Evolutionary conservation across 53 echinoderm and acorn worm species (phyloP).

Genomic region (Holothuria scabra): DNA sequence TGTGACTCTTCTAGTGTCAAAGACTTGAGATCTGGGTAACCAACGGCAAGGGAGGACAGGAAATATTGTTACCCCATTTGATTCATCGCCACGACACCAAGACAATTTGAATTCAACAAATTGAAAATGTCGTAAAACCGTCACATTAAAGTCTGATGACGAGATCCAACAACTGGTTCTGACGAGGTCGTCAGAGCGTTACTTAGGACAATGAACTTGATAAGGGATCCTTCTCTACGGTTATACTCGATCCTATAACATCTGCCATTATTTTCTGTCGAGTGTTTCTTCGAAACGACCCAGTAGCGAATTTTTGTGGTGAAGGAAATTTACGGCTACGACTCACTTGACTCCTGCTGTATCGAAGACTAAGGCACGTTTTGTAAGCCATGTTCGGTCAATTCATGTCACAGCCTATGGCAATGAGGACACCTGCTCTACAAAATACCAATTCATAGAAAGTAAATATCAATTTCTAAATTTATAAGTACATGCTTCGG

Average conservation of each 20-base stretch:
- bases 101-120: conserved; percentile 6
- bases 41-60: too few relatives aligned
- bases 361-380: conserved; percentile 5
- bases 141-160: not conserved
- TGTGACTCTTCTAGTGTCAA: too few relatives aligned
- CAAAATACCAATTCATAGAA: conserved; percentile 16
- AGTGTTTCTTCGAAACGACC: conserved; percentile 23
- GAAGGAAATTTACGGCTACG: conserved; percentile 4
- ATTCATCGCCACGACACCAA: too few relatives aligned
- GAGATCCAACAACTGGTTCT: conserved; percentile 1
- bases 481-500: too few relatives aligned
- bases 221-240: not conserved
- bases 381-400: not conserved
- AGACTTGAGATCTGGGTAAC: too few relatives aligned
- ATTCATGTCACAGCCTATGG: conserved; percentile 13
- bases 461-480: not conserved
- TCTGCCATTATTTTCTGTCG: conserved; percentile 33
- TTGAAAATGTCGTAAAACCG: conserved; percentile 32
- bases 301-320: conserved; percentile 30
- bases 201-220: conserved; percentile 35
- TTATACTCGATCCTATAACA: not conserved
- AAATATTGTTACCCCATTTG: too few relatives aligned
- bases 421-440: conserved; percentile 23
- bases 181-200: not conserved
- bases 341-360: not conserved